phyloP scores from a whole-genome alignment of 1,140 invertebrate genomes.

The Piezodorus guildinii region DNA sequence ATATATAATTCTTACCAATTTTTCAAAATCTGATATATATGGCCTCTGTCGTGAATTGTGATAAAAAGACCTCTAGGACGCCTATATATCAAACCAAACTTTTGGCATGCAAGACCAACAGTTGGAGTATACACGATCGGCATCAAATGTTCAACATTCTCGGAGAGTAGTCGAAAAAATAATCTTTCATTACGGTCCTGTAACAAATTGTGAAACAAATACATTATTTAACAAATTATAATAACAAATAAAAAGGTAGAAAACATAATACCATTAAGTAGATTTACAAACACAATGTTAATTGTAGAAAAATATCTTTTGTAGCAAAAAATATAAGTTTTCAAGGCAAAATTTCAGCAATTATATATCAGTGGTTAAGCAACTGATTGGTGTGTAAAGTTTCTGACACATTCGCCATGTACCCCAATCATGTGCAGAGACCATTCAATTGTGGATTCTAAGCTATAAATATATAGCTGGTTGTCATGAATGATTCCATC shows the following conservation, averaged over 20 bases:
- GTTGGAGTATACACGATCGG: constrained; percentile 97
- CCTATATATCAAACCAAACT: constrained; percentile 89
- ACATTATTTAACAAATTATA: constrained; percentile 2
- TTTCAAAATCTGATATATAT: constrained; percentile 77
- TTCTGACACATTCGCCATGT: too few species aligned
- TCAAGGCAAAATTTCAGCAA: too few species aligned
- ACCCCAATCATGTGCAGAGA: too few species aligned
- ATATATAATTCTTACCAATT: constrained; percentile 55
- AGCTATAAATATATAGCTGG: too few species aligned
- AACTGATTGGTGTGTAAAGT: too few species aligned
- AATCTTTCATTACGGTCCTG: constrained; percentile 91
- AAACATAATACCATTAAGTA: too few species aligned
- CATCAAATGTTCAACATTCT: constrained; percentile 92
- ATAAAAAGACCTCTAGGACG: constrained; percentile 91
- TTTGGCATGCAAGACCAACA: constrained; percentile 92
- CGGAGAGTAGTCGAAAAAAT: constrained; percentile 84
- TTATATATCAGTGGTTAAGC: too few species aligned
- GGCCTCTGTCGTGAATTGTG: constrained; percentile 91
- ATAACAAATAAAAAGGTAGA: constrained; percentile 1
- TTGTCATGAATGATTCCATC: too few species aligned
- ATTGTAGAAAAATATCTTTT: too few species aligned
- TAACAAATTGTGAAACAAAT: constrained; percentile 30
- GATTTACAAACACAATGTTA: too few species aligned
- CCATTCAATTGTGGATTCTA: too few species aligned
- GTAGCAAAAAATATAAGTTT: too few species aligned